Evolutionary conservation across 2,888 invertebrate genomes (phyloP).

Genomic region (Spilarctia lutea): DNA sequence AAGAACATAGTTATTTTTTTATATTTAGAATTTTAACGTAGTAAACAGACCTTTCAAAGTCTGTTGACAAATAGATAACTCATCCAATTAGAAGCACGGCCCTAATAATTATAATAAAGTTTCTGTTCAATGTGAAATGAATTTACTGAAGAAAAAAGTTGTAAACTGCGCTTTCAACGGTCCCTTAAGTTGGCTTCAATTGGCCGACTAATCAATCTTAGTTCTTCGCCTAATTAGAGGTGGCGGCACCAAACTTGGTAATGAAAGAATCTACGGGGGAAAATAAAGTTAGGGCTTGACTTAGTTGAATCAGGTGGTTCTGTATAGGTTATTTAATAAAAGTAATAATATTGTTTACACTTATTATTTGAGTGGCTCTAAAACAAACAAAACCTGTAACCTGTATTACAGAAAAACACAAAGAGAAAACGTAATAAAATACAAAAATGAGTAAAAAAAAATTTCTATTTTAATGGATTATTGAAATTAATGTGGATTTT

Average conservation of each 20-base stretch:
- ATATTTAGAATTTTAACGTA: neutral
- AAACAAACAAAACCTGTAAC: no score
- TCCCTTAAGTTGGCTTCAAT: conserved; percentile 54
- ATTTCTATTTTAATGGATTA: no score
- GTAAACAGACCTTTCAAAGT: neutral
- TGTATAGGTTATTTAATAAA: conserved; percentile 3
- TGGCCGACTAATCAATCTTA: conserved; percentile 62
- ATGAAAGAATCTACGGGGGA: conserved; percentile 44
- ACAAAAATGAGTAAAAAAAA: no score
- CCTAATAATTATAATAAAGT: conserved; percentile 1
- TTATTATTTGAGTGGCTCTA: no score
- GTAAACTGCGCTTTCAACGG: conserved; percentile 34
- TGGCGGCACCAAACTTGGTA: conserved; percentile 46
- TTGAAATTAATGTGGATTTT: no score
- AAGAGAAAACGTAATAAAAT: no score
- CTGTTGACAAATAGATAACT: neutral
- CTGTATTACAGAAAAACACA: no score
- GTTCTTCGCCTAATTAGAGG: conserved; percentile 59
- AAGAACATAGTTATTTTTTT: no score
- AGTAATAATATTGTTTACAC: no score
- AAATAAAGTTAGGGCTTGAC: conserved; percentile 17
- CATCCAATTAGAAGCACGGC: neutral
- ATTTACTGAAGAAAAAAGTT: conserved; percentile 13
- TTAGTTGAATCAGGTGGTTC: conserved; percentile 11
- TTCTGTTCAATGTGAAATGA: neutral